These are phyloP conservation scores for Catocala nupta DNA, from an alignment of 2,888 invertebrate genomes.

Conservation along the genomic window DNA sequence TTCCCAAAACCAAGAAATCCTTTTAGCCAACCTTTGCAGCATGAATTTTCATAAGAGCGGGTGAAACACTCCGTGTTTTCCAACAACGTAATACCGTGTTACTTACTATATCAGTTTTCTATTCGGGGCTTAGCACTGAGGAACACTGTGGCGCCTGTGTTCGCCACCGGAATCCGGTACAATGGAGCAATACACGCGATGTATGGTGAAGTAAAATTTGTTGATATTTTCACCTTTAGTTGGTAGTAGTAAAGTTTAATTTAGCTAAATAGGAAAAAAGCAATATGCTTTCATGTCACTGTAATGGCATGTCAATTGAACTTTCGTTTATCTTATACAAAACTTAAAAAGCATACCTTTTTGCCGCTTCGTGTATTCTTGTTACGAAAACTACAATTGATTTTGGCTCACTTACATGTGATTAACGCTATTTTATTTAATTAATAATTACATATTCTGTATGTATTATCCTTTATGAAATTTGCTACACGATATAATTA, in stretches of 20 bases:
- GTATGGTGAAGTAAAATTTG: slow-evolving; percentile 32
- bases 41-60: slow-evolving; percentile 55
- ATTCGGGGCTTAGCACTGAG: slow-evolving; percentile 28
- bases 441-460: no score
- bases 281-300: slow-evolving; percentile 27
- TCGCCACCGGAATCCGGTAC: slow-evolving; percentile 10
- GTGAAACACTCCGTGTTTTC: slow-evolving; percentile 39
- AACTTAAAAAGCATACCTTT: slow-evolving; percentile 34
- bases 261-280: slow-evolving; percentile 29
- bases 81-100: slow-evolving; percentile 41
- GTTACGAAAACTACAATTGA: slow-evolving; percentile 35
- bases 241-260: slow-evolving; percentile 41
- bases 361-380: slow-evolving; percentile 33
- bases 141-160: slow-evolving; percentile 33
- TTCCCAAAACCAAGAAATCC: slow-evolving; percentile 55
- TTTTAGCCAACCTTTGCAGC: slow-evolving; percentile 50
- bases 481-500: no score
- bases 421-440: slow-evolving; percentile 15
- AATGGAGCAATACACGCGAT: slow-evolving; percentile 50
- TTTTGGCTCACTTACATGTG: slow-evolving; percentile 17
- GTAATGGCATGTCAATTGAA: slow-evolving; percentile 47
- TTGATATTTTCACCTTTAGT: slow-evolving; percentile 26
- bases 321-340: slow-evolving; percentile 43
- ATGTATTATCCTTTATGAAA: no score
- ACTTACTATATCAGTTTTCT: slow-evolving; percentile 21